Conservation (phyloP, 1,140 invertebrate genomes). For the Stenopsyche tienmushanensis region DNA sequence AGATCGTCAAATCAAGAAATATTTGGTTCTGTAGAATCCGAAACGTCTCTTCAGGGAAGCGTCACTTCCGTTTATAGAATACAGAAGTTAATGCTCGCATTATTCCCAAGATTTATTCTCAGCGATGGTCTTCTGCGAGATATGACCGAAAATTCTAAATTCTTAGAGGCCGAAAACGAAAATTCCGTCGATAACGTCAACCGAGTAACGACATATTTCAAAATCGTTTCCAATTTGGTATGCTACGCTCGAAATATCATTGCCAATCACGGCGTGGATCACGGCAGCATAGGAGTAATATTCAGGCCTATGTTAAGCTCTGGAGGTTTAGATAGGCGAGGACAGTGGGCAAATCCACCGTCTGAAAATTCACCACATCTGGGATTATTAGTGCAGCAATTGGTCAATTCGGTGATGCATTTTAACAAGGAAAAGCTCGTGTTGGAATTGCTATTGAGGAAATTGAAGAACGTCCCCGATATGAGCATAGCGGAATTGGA, state of each 20-base stretch:
- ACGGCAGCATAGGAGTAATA: conserved; percentile 53
- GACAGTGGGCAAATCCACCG: conserved; percentile 33
- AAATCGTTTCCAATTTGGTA: conserved; percentile 69
- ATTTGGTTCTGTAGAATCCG: conserved; percentile 42
- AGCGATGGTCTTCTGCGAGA: conserved; percentile 43
- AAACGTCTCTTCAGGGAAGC: conserved; percentile 55
- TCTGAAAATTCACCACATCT: conserved; percentile 36
- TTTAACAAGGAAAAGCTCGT: conserved; percentile 56
- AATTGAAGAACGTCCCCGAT: conserved; percentile 48
- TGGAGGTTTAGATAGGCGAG: conserved; percentile 29
- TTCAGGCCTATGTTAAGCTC: conserved; percentile 49
- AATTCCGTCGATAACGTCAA: conserved; percentile 24
- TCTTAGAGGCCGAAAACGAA: conserved; percentile 35
- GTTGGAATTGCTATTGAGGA: conserved; percentile 48
- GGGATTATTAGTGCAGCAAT: conserved; percentile 56
- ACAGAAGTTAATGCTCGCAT: conserved; percentile 68
- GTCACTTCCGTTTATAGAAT: conserved; percentile 57
- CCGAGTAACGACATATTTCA: conserved; percentile 43
- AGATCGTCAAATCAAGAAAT: conserved; percentile 65
- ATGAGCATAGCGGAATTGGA: conserved; percentile 52
- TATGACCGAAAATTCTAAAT: conserved; percentile 38
- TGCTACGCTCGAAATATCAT: conserved; percentile 66
- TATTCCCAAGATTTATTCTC: conserved; percentile 68
- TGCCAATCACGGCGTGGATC: conserved; percentile 56
- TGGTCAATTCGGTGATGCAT: conserved; percentile 58